phyloP scores from a whole-genome alignment of 2,113 vertebrate species.

The Castor canadensis region DNA sequence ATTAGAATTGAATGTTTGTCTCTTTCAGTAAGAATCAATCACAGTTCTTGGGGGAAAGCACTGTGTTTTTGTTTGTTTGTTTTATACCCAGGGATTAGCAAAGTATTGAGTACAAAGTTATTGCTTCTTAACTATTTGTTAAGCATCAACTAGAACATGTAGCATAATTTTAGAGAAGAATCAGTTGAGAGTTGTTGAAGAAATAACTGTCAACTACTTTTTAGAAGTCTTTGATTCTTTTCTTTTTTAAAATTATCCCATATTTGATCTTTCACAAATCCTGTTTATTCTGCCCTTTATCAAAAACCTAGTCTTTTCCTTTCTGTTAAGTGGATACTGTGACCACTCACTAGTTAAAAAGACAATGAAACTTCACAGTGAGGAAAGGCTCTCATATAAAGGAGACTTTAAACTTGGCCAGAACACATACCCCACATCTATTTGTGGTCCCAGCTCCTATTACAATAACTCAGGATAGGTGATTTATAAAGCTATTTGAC shows the following conservation, averaged over 20 bases:
- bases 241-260: neutral
- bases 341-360: neutral
- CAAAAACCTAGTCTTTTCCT: neutral
- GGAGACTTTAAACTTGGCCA: neutral
- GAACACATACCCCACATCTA: neutral
- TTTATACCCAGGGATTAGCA: neutral
- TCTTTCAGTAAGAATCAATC: neutral
- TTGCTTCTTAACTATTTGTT: neutral
- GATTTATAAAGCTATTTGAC: neutral
- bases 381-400: neutral
- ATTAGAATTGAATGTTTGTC: neutral
- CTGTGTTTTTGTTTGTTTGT: neutral
- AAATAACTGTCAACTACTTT: neutral
- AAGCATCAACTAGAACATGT: neutral
- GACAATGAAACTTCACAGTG: neutral
- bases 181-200: neutral
- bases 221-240: neutral
- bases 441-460: neutral
- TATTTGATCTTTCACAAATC: neutral
- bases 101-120: neutral
- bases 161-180: neutral
- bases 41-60: neutral
- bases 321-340: neutral
- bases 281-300: neutral
- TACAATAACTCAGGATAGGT: neutral